Base-by-base conservation (phyloP, 2,113 vertebrate genomes). In the Myrmecobius fasciatus region DNA sequence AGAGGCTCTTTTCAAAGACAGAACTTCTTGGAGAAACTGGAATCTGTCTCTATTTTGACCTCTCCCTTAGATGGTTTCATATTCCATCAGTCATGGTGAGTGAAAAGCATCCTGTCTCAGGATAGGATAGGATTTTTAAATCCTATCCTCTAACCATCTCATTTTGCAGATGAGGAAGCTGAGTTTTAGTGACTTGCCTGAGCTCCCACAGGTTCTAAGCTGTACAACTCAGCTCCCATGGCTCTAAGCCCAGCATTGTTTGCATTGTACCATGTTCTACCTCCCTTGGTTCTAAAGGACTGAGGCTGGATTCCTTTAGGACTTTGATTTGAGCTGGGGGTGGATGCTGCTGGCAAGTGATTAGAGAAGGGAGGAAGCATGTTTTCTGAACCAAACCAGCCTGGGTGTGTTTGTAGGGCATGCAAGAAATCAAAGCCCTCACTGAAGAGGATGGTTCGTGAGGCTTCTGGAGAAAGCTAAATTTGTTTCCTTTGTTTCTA, bases 1-100 rank as follows among this genome's bases (percentile, higher is more conserved):
- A 88, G 60, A 48, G 53, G 46, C 26, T 48, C 90, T 93, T 46
- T 83, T 89, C 92, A 95, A 26, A 0, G 12, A 25, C 53, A 53
- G 51, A 93, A 89, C 52, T 93, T 92, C 91, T 92, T 90, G 25
- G 90, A 26, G 52, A 96, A 92, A 90, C 25, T 95, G 75, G 48
- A n/a, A 88, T 96, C 91, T 90, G 96, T 1, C 2, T 95, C 75
- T 46, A 95, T 14, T 25, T 36, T 48, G 92, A 56, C 36, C 92
- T 93, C 94, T 94, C 75, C 91, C n/a, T 53, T 94, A 92, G 36
- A 51, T 28, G 95, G 52, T 94, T 96, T 75, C 43, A 83, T n/a
- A 93, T 83, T 94, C 89, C 95, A 96, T 89, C 89, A 67, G 54
- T 83, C 92, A 52, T 25, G 60, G 90, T 90, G 49, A 43, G 48